Evolutionary conservation across 2,113 vertebrate species (phyloP).

Genomic region (Amblyornis subalaris): DNA sequence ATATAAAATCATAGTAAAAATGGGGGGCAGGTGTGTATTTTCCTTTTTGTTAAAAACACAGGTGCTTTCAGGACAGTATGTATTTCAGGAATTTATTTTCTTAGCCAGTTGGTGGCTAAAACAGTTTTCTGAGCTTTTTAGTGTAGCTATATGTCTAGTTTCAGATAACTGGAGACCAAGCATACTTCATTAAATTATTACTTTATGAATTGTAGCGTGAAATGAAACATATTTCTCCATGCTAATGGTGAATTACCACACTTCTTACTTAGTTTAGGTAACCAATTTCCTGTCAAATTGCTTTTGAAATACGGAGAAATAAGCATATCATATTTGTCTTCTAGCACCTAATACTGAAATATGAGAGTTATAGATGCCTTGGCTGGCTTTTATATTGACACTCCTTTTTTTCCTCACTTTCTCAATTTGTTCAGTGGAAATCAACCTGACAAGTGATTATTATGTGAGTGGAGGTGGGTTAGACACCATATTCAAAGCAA

Average conservation of each 20-base stretch:
- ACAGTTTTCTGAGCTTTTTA: background rate
- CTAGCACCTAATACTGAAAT: background rate
- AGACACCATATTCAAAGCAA: constrained; percentile 85
- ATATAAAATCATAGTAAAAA: background rate
- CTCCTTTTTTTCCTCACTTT: accelerated
- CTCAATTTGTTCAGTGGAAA: constrained; percentile 79
- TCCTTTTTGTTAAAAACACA: background rate
- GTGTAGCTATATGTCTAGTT: background rate
- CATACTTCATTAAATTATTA: background rate
- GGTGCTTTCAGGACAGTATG: background rate
- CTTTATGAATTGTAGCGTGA: background rate
- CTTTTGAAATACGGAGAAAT: background rate
- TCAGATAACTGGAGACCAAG: background rate
- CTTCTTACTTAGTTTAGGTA: background rate
- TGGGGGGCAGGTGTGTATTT: background rate
- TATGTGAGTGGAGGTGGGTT: constrained; percentile 86
- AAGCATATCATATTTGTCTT: background rate
- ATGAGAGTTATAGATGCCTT: background rate
- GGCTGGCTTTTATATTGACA: background rate
- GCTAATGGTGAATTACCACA: background rate
- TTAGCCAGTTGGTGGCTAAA: background rate
- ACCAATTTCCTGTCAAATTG: background rate
- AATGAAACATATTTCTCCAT: background rate
- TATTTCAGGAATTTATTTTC: background rate
- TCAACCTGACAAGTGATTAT: constrained; percentile 89